These are phyloP conservation scores for Macrosoma leucophasiata DNA, from an alignment of 2,888 invertebrate genomes.

Conservation along the genomic window DNA sequence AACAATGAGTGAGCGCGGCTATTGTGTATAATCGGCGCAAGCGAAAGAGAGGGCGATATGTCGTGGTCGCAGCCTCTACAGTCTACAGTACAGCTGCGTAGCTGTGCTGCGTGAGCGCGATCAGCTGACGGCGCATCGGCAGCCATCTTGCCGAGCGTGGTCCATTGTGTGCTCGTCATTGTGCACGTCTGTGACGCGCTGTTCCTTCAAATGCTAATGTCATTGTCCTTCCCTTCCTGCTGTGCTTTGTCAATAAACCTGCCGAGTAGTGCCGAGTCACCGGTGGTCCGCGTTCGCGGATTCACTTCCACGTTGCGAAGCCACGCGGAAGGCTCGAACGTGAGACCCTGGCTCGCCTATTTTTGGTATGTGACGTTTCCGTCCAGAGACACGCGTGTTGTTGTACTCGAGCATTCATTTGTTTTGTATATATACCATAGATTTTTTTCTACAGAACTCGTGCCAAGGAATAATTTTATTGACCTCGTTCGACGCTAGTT, in stretches of 20 bases:
- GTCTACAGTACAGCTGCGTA: constrained; percentile 50
- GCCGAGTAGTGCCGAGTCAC: constrained; percentile 28
- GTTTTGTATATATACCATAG: constrained; percentile 10
- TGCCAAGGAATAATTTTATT: constrained; percentile 37
- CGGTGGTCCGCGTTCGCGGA: constrained; percentile 26
- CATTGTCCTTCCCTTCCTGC: constrained; percentile 54
- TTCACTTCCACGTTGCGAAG: constrained; percentile 45
- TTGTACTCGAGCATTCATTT: constrained; percentile 18
- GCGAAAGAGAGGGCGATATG: constrained; percentile 59
- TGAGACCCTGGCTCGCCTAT: constrained; percentile 63
- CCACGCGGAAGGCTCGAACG: constrained; percentile 50
- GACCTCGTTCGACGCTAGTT: constrained; percentile 43
- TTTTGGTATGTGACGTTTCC: constrained; percentile 60
- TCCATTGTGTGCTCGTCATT: constrained; percentile 64
- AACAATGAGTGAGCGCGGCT: constrained; percentile 49
- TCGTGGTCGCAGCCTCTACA: constrained; percentile 25
- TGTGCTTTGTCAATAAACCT: constrained; percentile 38
- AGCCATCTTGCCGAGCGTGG: constrained; percentile 69
- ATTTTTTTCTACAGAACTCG: constrained; percentile 29
- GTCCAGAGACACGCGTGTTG: constrained; percentile 36
- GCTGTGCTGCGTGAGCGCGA: constrained; percentile 53
- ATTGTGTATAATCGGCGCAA: constrained; percentile 46
- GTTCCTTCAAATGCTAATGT: constrained; percentile 59
- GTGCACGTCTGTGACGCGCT: constrained; percentile 57
- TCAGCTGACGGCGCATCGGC: constrained; percentile 70